phyloP scores from a whole-genome alignment of 2,888 invertebrate genomes.

The Xanthia togata region DNA sequence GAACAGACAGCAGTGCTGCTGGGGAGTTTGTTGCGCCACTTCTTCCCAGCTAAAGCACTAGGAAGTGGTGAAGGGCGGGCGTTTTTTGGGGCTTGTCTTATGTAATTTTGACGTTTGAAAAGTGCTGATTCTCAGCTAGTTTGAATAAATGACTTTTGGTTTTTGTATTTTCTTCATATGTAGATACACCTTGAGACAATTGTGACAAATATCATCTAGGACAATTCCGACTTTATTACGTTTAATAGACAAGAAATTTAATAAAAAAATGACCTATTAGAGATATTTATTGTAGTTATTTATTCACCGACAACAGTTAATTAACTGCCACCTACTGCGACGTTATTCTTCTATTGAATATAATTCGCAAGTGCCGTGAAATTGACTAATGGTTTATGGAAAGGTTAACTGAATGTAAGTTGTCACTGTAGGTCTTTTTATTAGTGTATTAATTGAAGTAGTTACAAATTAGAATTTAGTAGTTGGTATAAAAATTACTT shows the following conservation, averaged over 20 bases:
- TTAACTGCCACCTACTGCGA: constrained; percentile 49
- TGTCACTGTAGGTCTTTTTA: constrained; percentile 10
- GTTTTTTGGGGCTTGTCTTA: too few species aligned
- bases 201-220: constrained; percentile 14
- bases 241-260: background rate
- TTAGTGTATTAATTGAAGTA: background rate
- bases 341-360: constrained; percentile 30
- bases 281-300: constrained; percentile 34
- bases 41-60: too few species aligned
- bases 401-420: constrained; percentile 9
- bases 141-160: too few species aligned
- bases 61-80: too few species aligned
- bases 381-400: constrained; percentile 50
- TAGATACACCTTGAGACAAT: background rate
- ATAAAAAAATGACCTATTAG: background rate
- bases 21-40: too few species aligned
- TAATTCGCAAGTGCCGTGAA: constrained; percentile 46
- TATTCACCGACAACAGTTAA: constrained; percentile 45
- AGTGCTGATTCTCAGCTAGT: too few species aligned
- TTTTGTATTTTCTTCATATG: background rate
- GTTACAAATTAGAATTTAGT: background rate
- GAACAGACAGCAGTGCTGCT: too few species aligned
- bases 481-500: background rate
- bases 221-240: constrained; percentile 1
- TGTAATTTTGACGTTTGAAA: too few species aligned